Evolutionary conservation across 2,113 vertebrate genomes (phyloP).

Genomic region (Orycteropus afer): DNA sequence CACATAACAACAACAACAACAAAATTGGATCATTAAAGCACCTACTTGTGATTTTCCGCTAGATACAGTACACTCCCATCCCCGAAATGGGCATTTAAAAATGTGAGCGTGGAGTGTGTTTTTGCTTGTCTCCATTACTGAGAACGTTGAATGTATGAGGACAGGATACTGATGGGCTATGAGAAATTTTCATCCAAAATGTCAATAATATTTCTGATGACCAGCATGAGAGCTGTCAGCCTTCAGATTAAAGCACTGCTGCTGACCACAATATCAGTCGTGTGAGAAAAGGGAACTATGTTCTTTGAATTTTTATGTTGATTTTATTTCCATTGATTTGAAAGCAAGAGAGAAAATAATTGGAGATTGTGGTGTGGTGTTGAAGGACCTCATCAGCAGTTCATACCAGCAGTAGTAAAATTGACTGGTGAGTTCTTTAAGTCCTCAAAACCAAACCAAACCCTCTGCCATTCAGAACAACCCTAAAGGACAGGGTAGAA

Average conservation of each 20-base stretch:
- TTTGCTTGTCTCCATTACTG: neutral
- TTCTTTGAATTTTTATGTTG: slow-evolving; percentile 8
- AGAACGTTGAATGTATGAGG: neutral
- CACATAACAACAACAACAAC: no score
- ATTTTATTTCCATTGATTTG: slow-evolving; percentile 25
- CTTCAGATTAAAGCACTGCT: neutral
- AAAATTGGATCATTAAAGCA: neutral
- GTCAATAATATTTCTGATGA: neutral
- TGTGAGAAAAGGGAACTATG: slow-evolving; percentile 7
- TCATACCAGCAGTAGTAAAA: neutral
- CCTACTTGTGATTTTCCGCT: neutral
- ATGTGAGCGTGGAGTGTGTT: neutral
- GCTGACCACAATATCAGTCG: neutral
- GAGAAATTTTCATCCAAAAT: neutral
- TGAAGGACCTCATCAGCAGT: neutral
- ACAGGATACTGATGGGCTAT: neutral
- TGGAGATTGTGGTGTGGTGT: neutral
- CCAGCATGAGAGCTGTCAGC: neutral
- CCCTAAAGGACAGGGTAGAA: no score
- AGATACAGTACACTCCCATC: neutral
- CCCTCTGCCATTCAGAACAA: no score
- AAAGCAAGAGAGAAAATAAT: slow-evolving; percentile 23
- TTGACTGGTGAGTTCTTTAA: neutral
- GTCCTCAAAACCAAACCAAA: neutral
- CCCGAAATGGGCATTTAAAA: neutral